Evolutionary conservation across 2,113 vertebrate species (phyloP), one percentile per base, ranked within the genome.

Genomic region (Stigmatopora argus): DNA sequence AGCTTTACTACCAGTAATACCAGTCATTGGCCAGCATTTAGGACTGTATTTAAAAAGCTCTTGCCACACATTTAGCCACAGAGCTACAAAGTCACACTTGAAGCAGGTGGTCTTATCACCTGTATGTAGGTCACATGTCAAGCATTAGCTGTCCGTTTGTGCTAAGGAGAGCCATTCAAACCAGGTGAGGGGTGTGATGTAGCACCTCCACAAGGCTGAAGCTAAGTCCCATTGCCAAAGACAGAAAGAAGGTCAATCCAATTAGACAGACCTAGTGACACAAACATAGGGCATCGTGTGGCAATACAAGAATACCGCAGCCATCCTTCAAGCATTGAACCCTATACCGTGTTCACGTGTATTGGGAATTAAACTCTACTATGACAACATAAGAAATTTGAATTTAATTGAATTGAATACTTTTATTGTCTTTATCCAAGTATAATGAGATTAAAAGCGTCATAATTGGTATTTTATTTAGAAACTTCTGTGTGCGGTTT

Each of bases 191-290:
- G 3, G 44, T 66, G 69, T 73, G 78, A 80, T 73, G 77, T 73
- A 69, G 81, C 78, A 78, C 72, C 65, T 67, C 64, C 78, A 67
- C 76, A 64, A 76, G 52, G 19, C 62, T 74, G 72, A 81, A 69
- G 77, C 73, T 69, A 44, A 73, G 72, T 76, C 79, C 83, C 66
- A 62, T 81, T 81, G 77, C 80, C 70, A 11, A 61, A 41, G 21
- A 23, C 67, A 69, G 73, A 83, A 91, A 84, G 75, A 65, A 83
- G 87, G 88, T 69, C 87, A 89, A 89, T 86, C 87, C 87, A 82
- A 87, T 91, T 85, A 88, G 77, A 73, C 34, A 46, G 70, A 78
- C 78, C 83, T 66, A 66, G 57, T 72, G 49, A 70, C 51, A 60
- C 57, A 83, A 86, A 89, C 81, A 80, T 78, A 63, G 72, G 74